Evolutionary conservation across 2,113 vertebrate species (phyloP), one percentile per base, ranked within the genome.

Genomic region (Protomyctophum bolini): DNA sequence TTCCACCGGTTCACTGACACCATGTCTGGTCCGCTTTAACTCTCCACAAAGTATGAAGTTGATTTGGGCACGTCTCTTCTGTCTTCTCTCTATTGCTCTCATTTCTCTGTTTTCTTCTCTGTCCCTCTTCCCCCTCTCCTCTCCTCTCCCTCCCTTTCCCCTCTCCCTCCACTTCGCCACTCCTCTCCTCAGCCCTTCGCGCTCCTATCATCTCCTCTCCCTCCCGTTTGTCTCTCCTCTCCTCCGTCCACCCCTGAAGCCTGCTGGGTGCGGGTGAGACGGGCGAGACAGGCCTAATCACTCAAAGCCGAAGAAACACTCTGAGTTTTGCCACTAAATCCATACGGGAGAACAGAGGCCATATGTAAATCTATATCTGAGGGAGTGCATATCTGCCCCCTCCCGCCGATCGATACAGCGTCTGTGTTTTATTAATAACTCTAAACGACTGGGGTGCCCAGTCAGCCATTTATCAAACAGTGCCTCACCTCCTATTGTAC

Each of bases 371-470:
- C 87, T 81, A 90, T 86, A 89, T 86, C 74, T 48, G 64, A 61
- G 33, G 33, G 81, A 78, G 84, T 72, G 74, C 76, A 79, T 86
- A 76, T 79, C 80, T 79, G 75, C 80, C 76, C 81, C 41, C 75
- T 68, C 81, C 81, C 82, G 59, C 2, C 3, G 78, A 86, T 91
- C 89, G 64, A 91, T 91, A 81, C 70, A 14, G 57, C 7, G 80
- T 88, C 85, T 87, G 86, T 79, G 87, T 87, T 86, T 86, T 91
- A 91, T 90, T 90, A 91, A 91, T 90, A 91, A 87, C 85, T 85
- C 83, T 79, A 86, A 88, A 86, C 78, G 74, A 70, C 10, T 41
- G 73, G 70, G 46, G 68, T 6, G 84, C 85, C 56, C 73, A 51
- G 68, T 86, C 83, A 86, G 86, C 83, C 82, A 64, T 89, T 89